These are phyloP conservation scores for Epicampocera succincta DNA, from an alignment of 2,888 invertebrate genomes.

Conservation along the genomic window DNA sequence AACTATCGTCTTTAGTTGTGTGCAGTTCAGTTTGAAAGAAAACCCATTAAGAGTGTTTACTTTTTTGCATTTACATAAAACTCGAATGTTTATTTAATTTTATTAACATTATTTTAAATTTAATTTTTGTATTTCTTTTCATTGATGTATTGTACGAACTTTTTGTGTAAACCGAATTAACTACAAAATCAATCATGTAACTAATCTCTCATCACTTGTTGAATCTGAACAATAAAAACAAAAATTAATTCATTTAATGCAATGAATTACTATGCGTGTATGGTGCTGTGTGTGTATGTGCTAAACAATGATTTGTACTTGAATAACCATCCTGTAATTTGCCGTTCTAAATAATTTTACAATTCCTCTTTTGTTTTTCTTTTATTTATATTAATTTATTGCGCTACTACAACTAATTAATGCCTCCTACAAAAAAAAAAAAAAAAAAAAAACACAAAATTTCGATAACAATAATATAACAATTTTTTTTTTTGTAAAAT, in stretches of 20 bases:
- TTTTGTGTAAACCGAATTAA: constrained; percentile 28
- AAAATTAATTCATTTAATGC: constrained; percentile 11
- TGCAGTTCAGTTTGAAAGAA: neutral
- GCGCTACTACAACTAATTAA: constrained; percentile 33
- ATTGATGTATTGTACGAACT: constrained; percentile 44
- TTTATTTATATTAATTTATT: constrained; percentile 36
- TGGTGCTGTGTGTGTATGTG: constrained; percentile 33
- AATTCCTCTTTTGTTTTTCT: constrained; percentile 7
- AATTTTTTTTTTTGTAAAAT: constrained; percentile 12
- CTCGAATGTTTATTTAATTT: constrained; percentile 23
- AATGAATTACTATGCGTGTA: constrained; percentile 46
- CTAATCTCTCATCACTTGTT: constrained; percentile 41
- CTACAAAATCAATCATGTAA: constrained; percentile 39
- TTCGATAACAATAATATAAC: constrained; percentile 26
- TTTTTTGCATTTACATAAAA: constrained; percentile 43
- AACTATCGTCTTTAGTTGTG: too few relatives aligned
- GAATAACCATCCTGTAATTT: constrained; percentile 23
- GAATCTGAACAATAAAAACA: constrained; percentile 29
- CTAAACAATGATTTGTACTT: constrained; percentile 14
- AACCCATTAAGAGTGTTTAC: constrained; percentile 39
- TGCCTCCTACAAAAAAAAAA: neutral
- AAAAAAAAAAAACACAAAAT: constrained; percentile 14
- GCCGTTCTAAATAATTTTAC: constrained; percentile 29
- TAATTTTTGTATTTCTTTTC: constrained; percentile 49
- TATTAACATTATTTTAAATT: constrained; percentile 28